A percentile compares a stretch with the other conserved stretches of the same genome.
These are phyloP conservation scores for Allolobophora icterica DNA, from an alignment of 2,888 invertebrate genomes.

Conservation along the genomic window DNA sequence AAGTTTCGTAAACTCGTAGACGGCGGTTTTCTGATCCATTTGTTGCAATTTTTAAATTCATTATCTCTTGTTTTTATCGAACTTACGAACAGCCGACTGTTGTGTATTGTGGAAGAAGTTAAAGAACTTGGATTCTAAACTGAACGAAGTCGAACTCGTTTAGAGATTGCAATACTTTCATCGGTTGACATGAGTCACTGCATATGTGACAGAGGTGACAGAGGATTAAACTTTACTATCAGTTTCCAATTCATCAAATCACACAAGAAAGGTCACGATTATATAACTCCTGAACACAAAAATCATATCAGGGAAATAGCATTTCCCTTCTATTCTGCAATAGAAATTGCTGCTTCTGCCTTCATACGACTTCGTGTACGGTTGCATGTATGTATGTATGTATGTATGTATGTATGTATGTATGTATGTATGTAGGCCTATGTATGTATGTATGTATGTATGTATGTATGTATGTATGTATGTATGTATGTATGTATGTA, in stretches of 20 bases:
- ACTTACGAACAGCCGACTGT: no score
- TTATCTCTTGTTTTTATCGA: no score
- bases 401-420: not conserved
- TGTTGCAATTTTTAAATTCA: no score
- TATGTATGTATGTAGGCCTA: not conserved
- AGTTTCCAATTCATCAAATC: not conserved
- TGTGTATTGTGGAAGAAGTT: no score
- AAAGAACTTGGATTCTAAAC: not conserved
- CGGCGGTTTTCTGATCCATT: no score
- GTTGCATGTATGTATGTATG: not conserved
- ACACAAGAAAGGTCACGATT: not conserved
- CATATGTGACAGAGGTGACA: not conserved
- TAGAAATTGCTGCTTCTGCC: not conserved
- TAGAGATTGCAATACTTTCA: not conserved
- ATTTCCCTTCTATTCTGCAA: no score
- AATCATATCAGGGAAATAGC: no score
- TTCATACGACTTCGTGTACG: not conserved
- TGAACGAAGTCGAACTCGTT: not conserved
- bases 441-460: not conserved
- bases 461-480: constrained; percentile 17
- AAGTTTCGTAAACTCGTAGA: no score
- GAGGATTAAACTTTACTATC: not conserved
- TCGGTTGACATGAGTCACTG: not conserved
- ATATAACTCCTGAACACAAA: not conserved
- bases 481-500: not conserved